Conservation (phyloP, 2,888 invertebrate genomes). For the Ametastegia equiseti region DNA sequence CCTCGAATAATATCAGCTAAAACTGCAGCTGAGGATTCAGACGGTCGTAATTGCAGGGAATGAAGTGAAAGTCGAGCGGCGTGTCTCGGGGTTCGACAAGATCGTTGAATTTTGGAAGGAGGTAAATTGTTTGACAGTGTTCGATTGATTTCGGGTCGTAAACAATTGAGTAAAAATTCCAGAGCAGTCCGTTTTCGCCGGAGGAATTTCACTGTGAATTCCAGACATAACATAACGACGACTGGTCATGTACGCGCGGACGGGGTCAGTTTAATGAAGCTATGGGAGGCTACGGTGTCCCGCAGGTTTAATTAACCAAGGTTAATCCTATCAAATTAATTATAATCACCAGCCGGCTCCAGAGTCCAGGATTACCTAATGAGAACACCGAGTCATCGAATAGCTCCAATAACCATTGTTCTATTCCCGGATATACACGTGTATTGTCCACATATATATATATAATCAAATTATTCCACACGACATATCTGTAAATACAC, state of each 20-base stretch:
- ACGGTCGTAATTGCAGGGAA: too few relatives aligned
- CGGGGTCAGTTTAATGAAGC: constrained; percentile 64
- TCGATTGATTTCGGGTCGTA: constrained; percentile 31
- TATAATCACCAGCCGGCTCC: constrained; percentile 61
- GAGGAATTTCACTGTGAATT: constrained; percentile 68
- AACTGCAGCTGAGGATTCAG: too few relatives aligned
- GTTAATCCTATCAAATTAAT: constrained; percentile 64
- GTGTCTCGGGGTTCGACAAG: neutral
- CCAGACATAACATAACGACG: constrained; percentile 58
- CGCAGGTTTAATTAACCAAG: constrained; percentile 65
- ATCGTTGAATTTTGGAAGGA: neutral
- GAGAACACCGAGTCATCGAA: constrained; percentile 33
- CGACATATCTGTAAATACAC: too few relatives aligned
- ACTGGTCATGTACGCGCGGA: constrained; percentile 24
- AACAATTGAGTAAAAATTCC: constrained; percentile 26
- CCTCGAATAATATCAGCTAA: too few relatives aligned
- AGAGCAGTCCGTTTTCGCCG: neutral
- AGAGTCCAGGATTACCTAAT: constrained; percentile 2
- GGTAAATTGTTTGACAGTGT: constrained; percentile 10
- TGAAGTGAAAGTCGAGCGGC: too few relatives aligned
- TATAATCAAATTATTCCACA: neutral
- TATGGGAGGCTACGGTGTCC: constrained; percentile 60
- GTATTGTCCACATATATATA: too few relatives aligned
- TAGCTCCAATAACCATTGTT: neutral
- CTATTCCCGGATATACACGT: too few relatives aligned